These are phyloP conservation scores for Pipa parva DNA, from an alignment of 2,113 vertebrate genomes.

Conservation along the genomic window DNA sequence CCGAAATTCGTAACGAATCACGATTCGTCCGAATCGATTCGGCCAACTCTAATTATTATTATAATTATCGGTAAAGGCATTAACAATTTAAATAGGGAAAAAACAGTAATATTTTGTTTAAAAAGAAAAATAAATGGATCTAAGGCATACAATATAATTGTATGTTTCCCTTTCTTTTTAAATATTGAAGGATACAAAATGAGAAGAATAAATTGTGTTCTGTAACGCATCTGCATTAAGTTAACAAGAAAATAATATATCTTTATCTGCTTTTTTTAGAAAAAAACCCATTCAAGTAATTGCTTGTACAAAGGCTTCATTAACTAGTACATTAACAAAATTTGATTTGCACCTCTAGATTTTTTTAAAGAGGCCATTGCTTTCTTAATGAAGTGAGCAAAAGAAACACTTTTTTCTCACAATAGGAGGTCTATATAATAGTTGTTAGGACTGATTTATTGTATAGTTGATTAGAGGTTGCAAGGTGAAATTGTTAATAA, in stretches of 20 bases:
- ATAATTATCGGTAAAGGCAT: too few species aligned
- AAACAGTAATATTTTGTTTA: too few species aligned
- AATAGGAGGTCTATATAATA: slow-evolving; percentile 48
- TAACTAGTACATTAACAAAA: slow-evolving; percentile 57
- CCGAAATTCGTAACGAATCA: too few species aligned
- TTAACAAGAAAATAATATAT: slow-evolving; percentile 18
- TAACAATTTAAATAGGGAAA: too few species aligned
- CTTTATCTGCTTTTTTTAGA: slow-evolving; percentile 48
- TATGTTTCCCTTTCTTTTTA: too few species aligned
- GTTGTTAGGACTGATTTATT: slow-evolving; percentile 52
- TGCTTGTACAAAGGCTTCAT: slow-evolving; percentile 51
- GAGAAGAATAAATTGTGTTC: not conserved
- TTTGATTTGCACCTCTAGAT: slow-evolving; percentile 52
- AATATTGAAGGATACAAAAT: too few species aligned
- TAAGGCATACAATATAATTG: too few species aligned
- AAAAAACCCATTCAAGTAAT: slow-evolving; percentile 43
- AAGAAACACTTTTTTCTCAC: slow-evolving; percentile 51
- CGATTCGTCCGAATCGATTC: too few species aligned
- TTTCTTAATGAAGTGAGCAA: slow-evolving; percentile 57
- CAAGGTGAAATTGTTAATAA: too few species aligned
- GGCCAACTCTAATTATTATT: too few species aligned
- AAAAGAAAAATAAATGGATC: too few species aligned
- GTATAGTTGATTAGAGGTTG: slow-evolving; percentile 46
- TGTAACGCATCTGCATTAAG: slow-evolving; percentile 16
- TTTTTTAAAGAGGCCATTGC: slow-evolving; percentile 58